Evolutionary conservation across 2,888 invertebrate genomes (phyloP), one percentile per base, ranked within the genome.

Genomic region (Ischnus inquisitorius): DNA sequence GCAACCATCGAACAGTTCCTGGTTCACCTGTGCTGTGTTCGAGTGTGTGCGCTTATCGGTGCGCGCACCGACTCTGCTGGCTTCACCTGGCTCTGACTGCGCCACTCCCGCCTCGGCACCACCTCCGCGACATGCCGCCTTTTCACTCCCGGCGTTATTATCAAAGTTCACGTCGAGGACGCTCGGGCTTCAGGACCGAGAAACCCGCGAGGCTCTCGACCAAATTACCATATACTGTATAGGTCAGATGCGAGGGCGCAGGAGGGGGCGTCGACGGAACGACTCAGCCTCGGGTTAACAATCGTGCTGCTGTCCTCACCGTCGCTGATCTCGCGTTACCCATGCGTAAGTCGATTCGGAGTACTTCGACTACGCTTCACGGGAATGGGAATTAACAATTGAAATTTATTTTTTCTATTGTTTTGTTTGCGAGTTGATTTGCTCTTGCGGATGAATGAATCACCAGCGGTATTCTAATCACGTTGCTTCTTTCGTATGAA

Each of bases 81-180:
- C 74, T 88, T 90, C 88, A 88, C 88, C 90, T 89, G 90, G 88
- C 88, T n/a, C n/a, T 87, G 88, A 8, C 88, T 88, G 83, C 84
- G 92, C 91, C 91, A 91, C 92, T 92, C 91, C 90, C 90, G 89
- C 88, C 85, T 77, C 67, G 87, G 89, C 88, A 90, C 91, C 91
- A 91, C 91, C 90, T 90, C 90, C 90, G 88, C 90, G 91, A 92
- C 92, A 91, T 89, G 90, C 90, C 90, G 91, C 87, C 90, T 90
- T 90, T 91, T 90, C 90, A 91, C 91, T 91, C 89, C 88, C 87
- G 88, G 88, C 88, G 89, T 90, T 91, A 91, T 92, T 92, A 92
- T 92, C 92, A 92, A 92, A 92, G 92, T 92, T 92, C 91, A 92
- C 89, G 88, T 82, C 87, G 92, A 92, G 91, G 92, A 91, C 91